phyloP scores from a whole-genome alignment of 2,888 invertebrate genomes.

The Himalopsyche tibetana region DNA sequence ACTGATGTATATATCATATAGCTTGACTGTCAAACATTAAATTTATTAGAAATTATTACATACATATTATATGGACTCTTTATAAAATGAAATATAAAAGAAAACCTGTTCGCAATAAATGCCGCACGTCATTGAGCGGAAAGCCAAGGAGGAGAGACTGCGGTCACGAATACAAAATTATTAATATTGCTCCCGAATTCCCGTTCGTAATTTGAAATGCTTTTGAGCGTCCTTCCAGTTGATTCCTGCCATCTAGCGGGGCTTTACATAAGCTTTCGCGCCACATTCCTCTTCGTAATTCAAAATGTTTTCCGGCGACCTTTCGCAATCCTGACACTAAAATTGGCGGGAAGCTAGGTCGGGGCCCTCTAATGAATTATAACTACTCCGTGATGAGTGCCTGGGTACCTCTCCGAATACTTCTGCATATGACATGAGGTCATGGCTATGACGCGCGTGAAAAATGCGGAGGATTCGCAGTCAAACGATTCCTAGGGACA shows the following conservation, averaged over 20 bases:
- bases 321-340: constrained; percentile 31
- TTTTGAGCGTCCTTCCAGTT: constrained; percentile 22
- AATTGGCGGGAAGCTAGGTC: constrained; percentile 20
- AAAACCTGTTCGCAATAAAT: not conserved
- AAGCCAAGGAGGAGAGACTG: not conserved
- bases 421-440: constrained; percentile 11
- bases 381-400: constrained; percentile 25
- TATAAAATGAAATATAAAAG: not conserved
- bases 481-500: not conserved
- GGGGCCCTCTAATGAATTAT: constrained; percentile 31
- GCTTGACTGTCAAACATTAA: no score
- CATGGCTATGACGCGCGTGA: not conserved
- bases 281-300: constrained; percentile 46
- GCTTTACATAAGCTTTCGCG: constrained; percentile 35
- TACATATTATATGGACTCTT: no score
- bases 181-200: constrained; percentile 22
- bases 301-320: constrained; percentile 39
- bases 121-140: not conserved
- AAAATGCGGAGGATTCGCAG: not conserved
- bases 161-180: constrained; percentile 30
- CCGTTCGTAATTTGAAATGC: constrained; percentile 34
- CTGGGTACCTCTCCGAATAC: not conserved
- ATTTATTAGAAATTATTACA: no score
- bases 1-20: no score
- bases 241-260: constrained; percentile 30